Evolutionary conservation across 2,113 vertebrate species (phyloP).

Genomic region (Kryptolebias marmoratus): DNA sequence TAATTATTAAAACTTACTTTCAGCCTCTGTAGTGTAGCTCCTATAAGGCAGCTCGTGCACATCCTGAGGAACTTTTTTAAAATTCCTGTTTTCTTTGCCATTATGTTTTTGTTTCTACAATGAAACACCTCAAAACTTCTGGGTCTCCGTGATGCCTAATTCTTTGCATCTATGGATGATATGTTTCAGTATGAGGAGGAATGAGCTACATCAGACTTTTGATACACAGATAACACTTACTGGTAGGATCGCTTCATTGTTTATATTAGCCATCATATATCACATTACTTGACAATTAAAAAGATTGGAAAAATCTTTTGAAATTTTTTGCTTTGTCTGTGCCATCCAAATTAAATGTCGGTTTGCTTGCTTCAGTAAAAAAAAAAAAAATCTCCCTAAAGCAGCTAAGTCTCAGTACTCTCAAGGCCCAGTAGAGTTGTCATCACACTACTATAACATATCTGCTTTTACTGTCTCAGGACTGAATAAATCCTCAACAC

Average conservation of each 20-base stretch:
- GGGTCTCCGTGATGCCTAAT: neutral
- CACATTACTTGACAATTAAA: conserved; percentile 1
- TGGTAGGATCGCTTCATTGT: neutral
- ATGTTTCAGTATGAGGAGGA: no score
- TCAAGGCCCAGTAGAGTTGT: conserved; percentile 64
- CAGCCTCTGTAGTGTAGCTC: neutral
- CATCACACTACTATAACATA: conserved; percentile 38
- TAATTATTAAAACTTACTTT: neutral
- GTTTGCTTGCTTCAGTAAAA: conserved; percentile 18
- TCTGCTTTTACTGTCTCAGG: conserved; percentile 70
- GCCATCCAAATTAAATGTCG: conserved; percentile 1
- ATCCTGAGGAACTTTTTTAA: neutral
- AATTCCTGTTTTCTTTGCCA: neutral
- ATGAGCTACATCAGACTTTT: neutral
- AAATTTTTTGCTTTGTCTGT: conserved; percentile 12
- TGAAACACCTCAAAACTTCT: no score
- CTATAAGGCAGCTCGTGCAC: no score
- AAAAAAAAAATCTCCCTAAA: conserved; percentile 16
- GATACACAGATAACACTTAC: conserved; percentile 9
- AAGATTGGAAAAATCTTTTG: conserved; percentile 24
- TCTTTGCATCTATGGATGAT: no score
- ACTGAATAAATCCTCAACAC: conserved; percentile 42
- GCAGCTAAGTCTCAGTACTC: conserved; percentile 34
- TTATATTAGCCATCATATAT: neutral
- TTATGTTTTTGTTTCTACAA: neutral